Base-by-base conservation (phyloP, 2,888 invertebrate species). In the Synanthedon vespiformis region DNA sequence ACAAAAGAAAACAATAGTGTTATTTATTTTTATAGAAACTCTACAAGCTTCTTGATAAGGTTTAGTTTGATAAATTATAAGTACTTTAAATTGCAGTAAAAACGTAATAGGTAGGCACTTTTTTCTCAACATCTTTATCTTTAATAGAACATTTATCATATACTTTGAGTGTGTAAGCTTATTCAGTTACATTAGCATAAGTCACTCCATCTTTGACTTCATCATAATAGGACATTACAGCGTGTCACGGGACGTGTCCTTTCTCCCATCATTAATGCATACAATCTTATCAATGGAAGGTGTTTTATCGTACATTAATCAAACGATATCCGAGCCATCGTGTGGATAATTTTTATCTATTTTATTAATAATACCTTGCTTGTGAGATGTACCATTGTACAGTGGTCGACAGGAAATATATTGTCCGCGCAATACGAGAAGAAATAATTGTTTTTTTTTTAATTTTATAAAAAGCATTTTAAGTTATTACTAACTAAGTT, bases 291-390 rank as follows among this genome's bases (percentile, higher is more conserved):
- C 67, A 62, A 62, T 58, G 53, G 58, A 54, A 54, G 57, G 34
- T 57, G 60, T 59, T 64, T 62, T 67, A 68, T 64, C 59, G 54
- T 59, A 58, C 66, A 68, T 70, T 67, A 65, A 69, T 70, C 70
- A 69, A 59, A 59, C 49, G 59, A 59, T 61, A 64, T 60, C 61
- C 54, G 57, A 55, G 55, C 56, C 56, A 56, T 54, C 51, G 53
- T 49, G 50, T 54, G 48, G 51, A 56, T 57, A 53, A 50, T 54
- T 61, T 63, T 67, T 63, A 60, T 63, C 61, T 58, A 55, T 54
- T 57, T 54, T 61, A 56, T 61, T 61, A 57, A 57, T 57, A 54
- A 58, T 52, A 57, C 56, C 60, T 64, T 58, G 60, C 61, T 62
- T 40, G 59, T 57, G 60, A 58, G 55, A 58, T 57, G 40, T 53